A percentile compares a stretch with the other conserved stretches of the same genome.
Evolutionary conservation across 2,797 vertebrate genomes (phyloP).

Genomic region (Lindbergichthys nudifrons): DNA sequence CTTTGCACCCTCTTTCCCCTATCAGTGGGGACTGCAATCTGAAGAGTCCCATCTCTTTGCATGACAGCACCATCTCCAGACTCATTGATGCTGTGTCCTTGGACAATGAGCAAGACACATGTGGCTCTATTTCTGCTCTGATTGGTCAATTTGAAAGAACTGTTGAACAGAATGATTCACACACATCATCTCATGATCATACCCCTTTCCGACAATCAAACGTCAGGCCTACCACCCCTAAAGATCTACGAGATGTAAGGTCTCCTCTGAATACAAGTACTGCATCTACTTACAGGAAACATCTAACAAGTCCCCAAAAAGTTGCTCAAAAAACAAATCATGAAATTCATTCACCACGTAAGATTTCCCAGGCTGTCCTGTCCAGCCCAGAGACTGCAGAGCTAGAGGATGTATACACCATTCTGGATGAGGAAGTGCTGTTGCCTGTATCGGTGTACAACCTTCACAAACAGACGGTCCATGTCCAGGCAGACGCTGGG

Average conservation of each 20-base stretch:
- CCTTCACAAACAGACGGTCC: constrained; percentile 63
- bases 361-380: constrained; percentile 39
- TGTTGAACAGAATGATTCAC: constrained; percentile 71
- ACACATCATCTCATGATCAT: constrained; percentile 55
- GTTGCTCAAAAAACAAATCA: constrained; percentile 43
- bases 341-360: constrained; percentile 38
- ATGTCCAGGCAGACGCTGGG: constrained; percentile 49
- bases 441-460: constrained; percentile 78
- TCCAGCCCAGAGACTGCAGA: constrained; percentile 87
- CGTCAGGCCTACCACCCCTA: constrained; percentile 50
- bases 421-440: constrained; percentile 85
- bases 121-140: constrained; percentile 90
- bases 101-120: constrained; percentile 84
- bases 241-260: constrained; percentile 56
- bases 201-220: constrained; percentile 35
- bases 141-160: constrained; percentile 88
- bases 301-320: constrained; percentile 44
- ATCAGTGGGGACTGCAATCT: constrained; percentile 65
- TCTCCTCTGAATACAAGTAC: constrained; percentile 47
- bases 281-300: constrained; percentile 34
- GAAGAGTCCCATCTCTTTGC: constrained; percentile 78
- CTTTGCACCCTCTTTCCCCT: constrained; percentile 52
- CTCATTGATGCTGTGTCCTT: constrained; percentile 93
- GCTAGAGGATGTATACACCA: constrained; percentile 81
- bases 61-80: constrained; percentile 91